A percentile compares a stretch with the other conserved stretches of the same genome.
Evolutionary conservation across 2,888 invertebrate genomes (phyloP).

Genomic region (Cynaeus angustus): DNA sequence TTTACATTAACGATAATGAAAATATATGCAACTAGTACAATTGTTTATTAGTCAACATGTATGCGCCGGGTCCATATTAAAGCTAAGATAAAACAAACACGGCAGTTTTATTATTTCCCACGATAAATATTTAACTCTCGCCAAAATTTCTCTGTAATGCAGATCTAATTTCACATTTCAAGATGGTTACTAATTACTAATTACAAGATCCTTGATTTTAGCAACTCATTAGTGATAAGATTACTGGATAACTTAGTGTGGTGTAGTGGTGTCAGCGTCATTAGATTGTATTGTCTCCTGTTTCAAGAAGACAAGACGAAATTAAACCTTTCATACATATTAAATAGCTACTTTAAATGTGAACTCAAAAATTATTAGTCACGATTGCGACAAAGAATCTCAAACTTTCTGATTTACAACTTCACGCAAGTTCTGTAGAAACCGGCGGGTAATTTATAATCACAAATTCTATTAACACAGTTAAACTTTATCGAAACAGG

Average conservation of each 20-base stretch:
- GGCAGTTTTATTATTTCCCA: slow-evolving; percentile 10
- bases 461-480: not conserved
- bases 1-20: slow-evolving; percentile 54
- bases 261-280: slow-evolving; percentile 33
- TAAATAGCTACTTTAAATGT: slow-evolving; percentile 25
- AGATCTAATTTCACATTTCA: slow-evolving; percentile 5
- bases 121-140: not conserved
- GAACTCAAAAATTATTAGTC: slow-evolving; percentile 5
- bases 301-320: slow-evolving; percentile 29
- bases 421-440: too few species aligned
- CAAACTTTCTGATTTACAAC: too few species aligned
- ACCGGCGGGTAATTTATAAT: not conserved
- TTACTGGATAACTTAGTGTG: slow-evolving; percentile 32
- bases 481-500: not conserved
- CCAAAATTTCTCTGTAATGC: not conserved
- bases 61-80: slow-evolving; percentile 1
- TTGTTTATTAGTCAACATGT: slow-evolving; percentile 51
- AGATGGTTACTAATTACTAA: slow-evolving; percentile 31
- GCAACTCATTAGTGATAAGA: slow-evolving; percentile 24
- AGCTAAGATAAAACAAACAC: slow-evolving; percentile 29
- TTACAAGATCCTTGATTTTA: slow-evolving; percentile 37
- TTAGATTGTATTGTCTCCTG: slow-evolving; percentile 30
- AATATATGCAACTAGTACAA: slow-evolving; percentile 53
- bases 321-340: slow-evolving; percentile 25
- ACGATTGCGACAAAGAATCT: too few species aligned